These are phyloP conservation scores for Rhopalosiphum maidis DNA, from an alignment of 1,140 invertebrate species.

Conservation along the genomic window DNA sequence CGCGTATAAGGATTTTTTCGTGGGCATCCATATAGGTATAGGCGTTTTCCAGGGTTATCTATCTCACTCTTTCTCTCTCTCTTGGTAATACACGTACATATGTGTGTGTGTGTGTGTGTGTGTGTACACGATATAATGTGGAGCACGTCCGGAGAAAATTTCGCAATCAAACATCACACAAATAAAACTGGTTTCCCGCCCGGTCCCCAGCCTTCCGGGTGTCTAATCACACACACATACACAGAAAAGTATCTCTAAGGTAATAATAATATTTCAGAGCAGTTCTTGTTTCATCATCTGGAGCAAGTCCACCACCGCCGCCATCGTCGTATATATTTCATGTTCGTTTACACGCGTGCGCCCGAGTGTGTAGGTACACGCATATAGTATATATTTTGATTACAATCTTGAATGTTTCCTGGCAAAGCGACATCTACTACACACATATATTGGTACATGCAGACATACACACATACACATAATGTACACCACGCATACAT, in stretches of 20 bases:
- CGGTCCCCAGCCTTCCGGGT: conserved; percentile 52
- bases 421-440: conserved; percentile 18
- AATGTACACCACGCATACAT: not conserved
- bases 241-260: conserved; percentile 53
- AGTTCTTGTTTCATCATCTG: conserved; percentile 55
- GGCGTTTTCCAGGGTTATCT: conserved; percentile 23
- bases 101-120: not conserved
- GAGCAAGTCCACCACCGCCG: conserved; percentile 29
- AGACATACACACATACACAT: not conserved
- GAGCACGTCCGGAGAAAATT: conserved; percentile 57
- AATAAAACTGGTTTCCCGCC: conserved; percentile 49
- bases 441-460: not conserved
- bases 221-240: conserved; percentile 21
- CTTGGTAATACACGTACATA: not conserved
- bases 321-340: conserved; percentile 20
- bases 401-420: conserved; percentile 38
- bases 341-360: conserved; percentile 36
- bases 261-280: conserved; percentile 55
- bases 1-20: conserved; percentile 18
- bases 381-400: conserved; percentile 43
- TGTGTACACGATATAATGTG: conserved; percentile 31
- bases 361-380: not conserved
- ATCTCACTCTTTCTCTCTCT: not conserved
- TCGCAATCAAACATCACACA: conserved; percentile 51
- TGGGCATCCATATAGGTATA: conserved; percentile 33